These are phyloP conservation scores for Pangasius mekongensis DNA, from an alignment of 2,797 vertebrate genomes.

Conservation along the genomic window DNA sequence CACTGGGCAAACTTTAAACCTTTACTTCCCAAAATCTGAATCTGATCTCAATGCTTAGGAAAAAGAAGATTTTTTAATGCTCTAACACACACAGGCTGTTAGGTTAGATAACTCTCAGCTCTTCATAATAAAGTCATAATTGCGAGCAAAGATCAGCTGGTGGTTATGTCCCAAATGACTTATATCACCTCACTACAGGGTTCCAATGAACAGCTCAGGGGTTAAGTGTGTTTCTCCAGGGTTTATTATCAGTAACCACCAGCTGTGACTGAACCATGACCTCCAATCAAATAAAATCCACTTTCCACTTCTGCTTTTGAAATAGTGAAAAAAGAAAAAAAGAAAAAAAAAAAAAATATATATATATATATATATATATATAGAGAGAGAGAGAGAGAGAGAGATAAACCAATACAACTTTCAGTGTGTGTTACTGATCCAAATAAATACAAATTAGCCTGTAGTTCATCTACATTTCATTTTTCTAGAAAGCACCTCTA, in stretches of 20 bases:
- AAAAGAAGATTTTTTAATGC: not conserved
- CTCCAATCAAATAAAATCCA: slow-evolving; percentile 3
- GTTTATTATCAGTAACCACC: slow-evolving; percentile 14
- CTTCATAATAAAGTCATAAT: not conserved
- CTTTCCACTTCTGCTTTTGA: not conserved
- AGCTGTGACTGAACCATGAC: slow-evolving; percentile 16
- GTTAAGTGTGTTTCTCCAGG: not conserved
- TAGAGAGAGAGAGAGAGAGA: too few relatives aligned
- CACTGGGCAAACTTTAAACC: slow-evolving; percentile 8
- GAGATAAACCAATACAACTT: not conserved
- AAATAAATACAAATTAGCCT: slow-evolving; percentile 21
- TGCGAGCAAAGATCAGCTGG: not conserved
- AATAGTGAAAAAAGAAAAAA: not conserved
- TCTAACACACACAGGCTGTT: slow-evolving; percentile 1
- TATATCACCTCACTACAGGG: not conserved
- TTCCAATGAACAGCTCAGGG: not conserved
- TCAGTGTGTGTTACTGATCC: slow-evolving; percentile 6
- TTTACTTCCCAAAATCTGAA: not conserved
- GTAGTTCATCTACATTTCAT: slow-evolving; percentile 18
- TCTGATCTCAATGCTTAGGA: not conserved
- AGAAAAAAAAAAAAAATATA: not conserved
- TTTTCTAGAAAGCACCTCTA: not conserved
- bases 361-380: too few relatives aligned
- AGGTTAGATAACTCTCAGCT: slow-evolving; percentile 1
- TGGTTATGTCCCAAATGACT: slow-evolving; percentile 7